Evolutionary conservation across 2,113 vertebrate genomes (phyloP), one percentile per base, ranked within the genome.

Genomic region (Pardalotus punctatus): DNA sequence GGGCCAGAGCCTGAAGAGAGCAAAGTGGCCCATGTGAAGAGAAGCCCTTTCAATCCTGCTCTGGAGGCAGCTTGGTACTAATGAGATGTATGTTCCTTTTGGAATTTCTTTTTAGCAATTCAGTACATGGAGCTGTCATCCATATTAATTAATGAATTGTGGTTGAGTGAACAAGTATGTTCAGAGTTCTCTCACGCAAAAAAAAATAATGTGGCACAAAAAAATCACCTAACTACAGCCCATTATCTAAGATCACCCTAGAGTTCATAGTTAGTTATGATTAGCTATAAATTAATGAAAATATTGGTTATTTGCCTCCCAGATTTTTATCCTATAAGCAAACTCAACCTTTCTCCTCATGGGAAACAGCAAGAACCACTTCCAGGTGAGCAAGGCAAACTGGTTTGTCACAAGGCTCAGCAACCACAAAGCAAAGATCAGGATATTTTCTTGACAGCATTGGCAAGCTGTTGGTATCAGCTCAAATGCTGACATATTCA

Each of bases 11-110:
- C 45, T 31, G 36, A 43, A 43, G 12, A 0, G 4, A 90, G 48
- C 5, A 0, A 4, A 36, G 31, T 27, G 43, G 24, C 10, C 8
- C 1, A 1, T 0, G 0, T 15, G 50, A 77, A 81, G 45, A 86
- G 80, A 88, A 40, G 4, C 9, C 72, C 31, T 61, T 87, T 90
- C 40, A 29, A 45, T 38, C 45, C 43, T 61, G 35, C 42, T 67
- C 31, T 50, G 36, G 38, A 85, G 10, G 35, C 47, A 80, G 70
- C 56, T 54, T 57, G 66, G 47, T 62, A 54, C 10, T 0, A 0
- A 81, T 33, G 45, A 86, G 43, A 86, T 12, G 14, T 21, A 45
- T 29, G 7, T 31, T 35, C 24, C 47, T 85, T 70, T 8, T 33
- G 38, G 61, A 93, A 84, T 57, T 53, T 28, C 40, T 74, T 76